Percentiles rank a stretch among this genome's conserved stretches.
phyloP scores from a whole-genome alignment of 2,888 invertebrate species.

The Morinoia aosen region DNA sequence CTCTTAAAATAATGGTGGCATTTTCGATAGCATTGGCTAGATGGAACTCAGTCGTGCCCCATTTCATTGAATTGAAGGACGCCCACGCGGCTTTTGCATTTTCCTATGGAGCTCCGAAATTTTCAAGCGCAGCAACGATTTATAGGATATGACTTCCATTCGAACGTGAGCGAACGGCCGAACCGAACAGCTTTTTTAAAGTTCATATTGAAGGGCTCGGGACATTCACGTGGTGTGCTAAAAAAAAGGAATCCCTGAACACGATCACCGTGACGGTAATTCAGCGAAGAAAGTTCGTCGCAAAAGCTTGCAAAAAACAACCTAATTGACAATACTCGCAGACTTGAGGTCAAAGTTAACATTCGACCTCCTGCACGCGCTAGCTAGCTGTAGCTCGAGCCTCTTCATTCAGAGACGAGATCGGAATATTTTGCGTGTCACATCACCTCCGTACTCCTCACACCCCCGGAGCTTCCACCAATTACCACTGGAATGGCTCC shows the following conservation, averaged over 20 bases:
- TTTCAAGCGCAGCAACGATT: no score
- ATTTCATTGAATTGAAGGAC: no score
- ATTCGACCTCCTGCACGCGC: background rate
- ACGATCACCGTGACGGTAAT: background rate
- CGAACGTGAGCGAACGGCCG: no score
- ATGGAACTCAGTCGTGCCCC: no score
- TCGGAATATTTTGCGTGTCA: background rate
- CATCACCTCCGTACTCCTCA: background rate
- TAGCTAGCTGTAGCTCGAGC: background rate
- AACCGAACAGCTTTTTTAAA: no score
- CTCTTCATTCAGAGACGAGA: background rate
- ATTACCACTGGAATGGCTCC: slow-evolving; percentile 33
- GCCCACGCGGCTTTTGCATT: no score
- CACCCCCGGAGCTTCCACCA: background rate
- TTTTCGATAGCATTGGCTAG: no score
- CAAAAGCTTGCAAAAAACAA: background rate
- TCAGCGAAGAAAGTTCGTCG: background rate
- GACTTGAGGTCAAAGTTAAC: background rate
- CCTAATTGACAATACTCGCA: background rate
- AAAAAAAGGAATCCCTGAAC: background rate
- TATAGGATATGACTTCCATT: no score
- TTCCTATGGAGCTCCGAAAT: no score
- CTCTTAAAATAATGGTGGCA: no score
- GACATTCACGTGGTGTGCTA: no score
- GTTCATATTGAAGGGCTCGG: no score